Evolutionary conservation across 92 coral and sea anemone species (phyloP).

Genomic region (Montipora capitata): DNA sequence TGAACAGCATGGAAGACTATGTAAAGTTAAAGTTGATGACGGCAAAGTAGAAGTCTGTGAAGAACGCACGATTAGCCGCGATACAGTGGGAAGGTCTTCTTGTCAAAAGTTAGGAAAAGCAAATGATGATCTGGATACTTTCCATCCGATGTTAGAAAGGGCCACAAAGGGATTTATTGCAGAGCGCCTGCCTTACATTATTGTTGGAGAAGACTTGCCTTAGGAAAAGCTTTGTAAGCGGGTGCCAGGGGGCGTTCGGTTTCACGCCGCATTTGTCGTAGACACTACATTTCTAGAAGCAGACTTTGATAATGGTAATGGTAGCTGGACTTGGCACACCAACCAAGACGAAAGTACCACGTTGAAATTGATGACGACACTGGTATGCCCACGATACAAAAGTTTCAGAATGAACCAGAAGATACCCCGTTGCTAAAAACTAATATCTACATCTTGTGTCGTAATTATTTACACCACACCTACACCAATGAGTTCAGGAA

Average conservation of each 20-base stretch:
- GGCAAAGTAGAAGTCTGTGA: conserved; percentile 11
- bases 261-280: conserved; percentile 51
- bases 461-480: conserved; percentile 51
- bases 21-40: conserved; percentile 3
- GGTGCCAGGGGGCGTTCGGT: conserved; percentile 56
- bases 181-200: conserved; percentile 56
- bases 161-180: conserved; percentile 60
- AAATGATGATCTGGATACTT: conserved; percentile 15
- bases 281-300: conserved; percentile 43
- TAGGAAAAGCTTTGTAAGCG: conserved; percentile 19
- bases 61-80: conserved; percentile 2
- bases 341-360: conserved; percentile 67
- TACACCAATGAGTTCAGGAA: conserved; percentile 57
- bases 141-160: conserved; percentile 54
- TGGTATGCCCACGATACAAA: conserved; percentile 21
- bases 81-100: conserved; percentile 13
- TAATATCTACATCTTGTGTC: conserved; percentile 60
- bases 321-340: conserved; percentile 74
- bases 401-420: background rate
- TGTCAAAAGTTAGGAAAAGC: conserved; percentile 25
- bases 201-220: conserved; percentile 52
- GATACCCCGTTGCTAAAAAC: background rate
- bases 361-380: conserved; percentile 59
- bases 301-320: conserved; percentile 64
- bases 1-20: background rate